Evolutionary conservation across 2,888 invertebrate species (phyloP), one percentile per base, ranked within the genome.

Genomic region (Sabatieria punctata): DNA sequence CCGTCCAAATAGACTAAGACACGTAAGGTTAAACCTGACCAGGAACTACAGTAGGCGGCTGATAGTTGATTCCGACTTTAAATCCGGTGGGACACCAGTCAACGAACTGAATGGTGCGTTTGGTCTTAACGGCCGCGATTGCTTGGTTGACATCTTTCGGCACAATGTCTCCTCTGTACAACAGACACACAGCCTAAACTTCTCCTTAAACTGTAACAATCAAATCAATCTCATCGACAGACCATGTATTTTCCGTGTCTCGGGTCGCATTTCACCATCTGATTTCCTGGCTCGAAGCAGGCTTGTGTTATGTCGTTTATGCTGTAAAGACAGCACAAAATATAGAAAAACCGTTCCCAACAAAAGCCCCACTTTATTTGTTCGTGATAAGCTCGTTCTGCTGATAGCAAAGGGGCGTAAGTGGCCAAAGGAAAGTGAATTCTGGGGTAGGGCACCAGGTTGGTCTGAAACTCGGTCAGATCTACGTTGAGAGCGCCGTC

Each of bases 251-350:
- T 71, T 38, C 65, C 65, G 43, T 58, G 57, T 4, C 59, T 55
- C 4, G 65, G 65, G 47, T 65, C 64, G 68, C 65, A 85, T 83
- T 70, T 65, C 13, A 65, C 65, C 63, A 63, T 63, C 49, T 63
- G 60, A 22, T 83, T 82, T 55, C 78, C 78, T 60, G 81, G 67
- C 77, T 85, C 24, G 78, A 80, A 50, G 70, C 88, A 89, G 22
- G 85, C 83, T 65, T 86, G 85, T 65, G 89, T 91, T 69, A 89
- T 88, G 68, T 89, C 86, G 36, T 88, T 88, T 67, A 89, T 88
- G 67, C 86, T 85, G 39, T 82, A 55, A 2, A 66, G 84, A 11
- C 83, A 80, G 54, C 85, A 73, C 68, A 88, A 73, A 86, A 72
- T 82, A 86, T 84, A 18, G 6, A 13, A 4, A 27, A 30, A n/a